Base-by-base conservation (phyloP, 2,113 vertebrate genomes). In the Sylvia atricapilla region DNA sequence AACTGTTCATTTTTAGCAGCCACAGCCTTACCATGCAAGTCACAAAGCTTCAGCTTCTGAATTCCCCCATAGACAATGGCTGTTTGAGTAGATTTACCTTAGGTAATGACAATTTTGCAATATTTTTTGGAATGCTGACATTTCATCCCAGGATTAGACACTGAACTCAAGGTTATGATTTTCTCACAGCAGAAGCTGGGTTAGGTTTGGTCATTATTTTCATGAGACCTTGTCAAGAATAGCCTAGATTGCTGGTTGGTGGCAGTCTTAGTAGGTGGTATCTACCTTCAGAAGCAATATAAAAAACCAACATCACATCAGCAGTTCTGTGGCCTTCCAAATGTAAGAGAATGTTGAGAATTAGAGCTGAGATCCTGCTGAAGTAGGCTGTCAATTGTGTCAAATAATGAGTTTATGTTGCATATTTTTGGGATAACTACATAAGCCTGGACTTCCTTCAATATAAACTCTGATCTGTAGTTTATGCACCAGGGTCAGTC, bases 151-250 rank as follows among this genome's bases (percentile, higher is more conserved):
- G 60, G 62, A 94, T 97, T 92, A 95, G 85, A 93, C 93, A 69
- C 37, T 93, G 94, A 85, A 92, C 87, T 91, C 56, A 53, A 80
- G 90, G 93, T 93, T 95, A 90, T 66, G 90, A 96, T 89, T 95
- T 85, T 89, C 69, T 96, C 95, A 86, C 93, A 81, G 72, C 4
- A 4, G 80, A 90, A 93, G 60, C 79, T 92, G 83, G 46, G 84
- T 79, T 90, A 93, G 76, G 59, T 86, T 94, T 90, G 93, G 93
- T 87, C 93, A 96, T 94, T 96, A 96, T 95, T 96, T 95, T 91
- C 83, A 37, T 11, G 56, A 96, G 68, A 87, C 84, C 67, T 93
- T 88, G 72, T 86, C 90, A 82, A 91, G 95, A 95, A 94, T 95
- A 96, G 87, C 78, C 78, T 73, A 90, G 72, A 70, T 82, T 93